Base-by-base conservation (phyloP, 2,888 invertebrate genomes). In the Adineta ricciae region DNA sequence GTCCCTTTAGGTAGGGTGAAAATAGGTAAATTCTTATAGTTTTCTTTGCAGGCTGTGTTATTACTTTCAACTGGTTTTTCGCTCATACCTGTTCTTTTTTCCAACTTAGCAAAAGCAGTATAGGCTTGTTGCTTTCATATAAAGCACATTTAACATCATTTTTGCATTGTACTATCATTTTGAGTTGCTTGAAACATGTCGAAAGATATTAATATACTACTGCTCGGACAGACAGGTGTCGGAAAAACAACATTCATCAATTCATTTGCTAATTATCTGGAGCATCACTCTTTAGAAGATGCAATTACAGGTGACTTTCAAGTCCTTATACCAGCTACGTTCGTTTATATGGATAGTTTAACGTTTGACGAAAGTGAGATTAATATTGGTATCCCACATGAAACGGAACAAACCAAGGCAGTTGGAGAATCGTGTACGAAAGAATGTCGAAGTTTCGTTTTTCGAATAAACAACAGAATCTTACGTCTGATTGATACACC, bases 241-340 rank as follows among this genome's bases (percentile, higher is more conserved):
- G 73, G 73, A 24, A 78, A 78, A 41, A 41, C 73, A 36, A 78
- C 73, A 36, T 78, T 78, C 24, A 41, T 78, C 21, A 78, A 78
- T 78, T 38, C 41, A 41, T 78, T 78, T 24, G 5, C 24, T 41
- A 78, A 78, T 78, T 78, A 24, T 78, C 41, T 78, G 21, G 21
- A 11, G 8, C 41, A 78, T 36, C 24, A 78, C 11, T 38, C 36
- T 24, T n/a, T 78, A 11, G 73, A 78, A 21, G 73, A 78, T 36
- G 73, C 73, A 36, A 24, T 78, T 24, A 21, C 38, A 8, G 24
- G 41, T 36, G 7, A 16, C 2, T 41, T 78, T 11, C 38, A 41
- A 78, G 36, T 21, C 5, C 7, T 78, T 38, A 78, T 78, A 2
- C 73, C 73, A 11, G 38, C 73, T 1, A 4, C 21, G 38, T 78